Percentiles rank a stretch among this genome's conserved stretches.
These are phyloP conservation scores for Scomber scombrus DNA, from an alignment of 2,113 vertebrate species.

Conservation along the genomic window DNA sequence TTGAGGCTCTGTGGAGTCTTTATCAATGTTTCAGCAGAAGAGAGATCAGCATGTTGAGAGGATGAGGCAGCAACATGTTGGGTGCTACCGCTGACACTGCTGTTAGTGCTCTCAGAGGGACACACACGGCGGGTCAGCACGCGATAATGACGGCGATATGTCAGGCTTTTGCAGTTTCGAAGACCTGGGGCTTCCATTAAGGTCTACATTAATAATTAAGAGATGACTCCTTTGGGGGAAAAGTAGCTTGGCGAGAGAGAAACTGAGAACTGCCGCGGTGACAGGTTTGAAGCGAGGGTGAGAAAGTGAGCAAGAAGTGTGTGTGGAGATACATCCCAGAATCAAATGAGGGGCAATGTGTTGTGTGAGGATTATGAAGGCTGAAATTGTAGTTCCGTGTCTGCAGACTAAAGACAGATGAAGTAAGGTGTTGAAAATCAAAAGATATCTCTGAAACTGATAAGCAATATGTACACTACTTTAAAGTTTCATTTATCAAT, in stretches of 20 bases:
- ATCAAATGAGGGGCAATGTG: background rate
- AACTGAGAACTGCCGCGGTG: background rate
- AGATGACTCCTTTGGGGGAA: constrained; percentile 14
- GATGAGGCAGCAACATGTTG: background rate
- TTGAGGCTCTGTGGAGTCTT: background rate
- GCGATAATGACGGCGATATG: constrained; percentile 8
- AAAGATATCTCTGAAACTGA: no score
- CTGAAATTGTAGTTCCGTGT: no score
- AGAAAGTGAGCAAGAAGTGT: constrained; percentile 4
- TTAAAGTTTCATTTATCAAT: no score
- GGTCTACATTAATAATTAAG: constrained; percentile 55
- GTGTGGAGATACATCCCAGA: background rate
- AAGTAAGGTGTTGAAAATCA: no score
- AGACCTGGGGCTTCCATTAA: constrained; percentile 49
- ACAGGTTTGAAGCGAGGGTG: background rate
- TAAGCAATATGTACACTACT: no score
- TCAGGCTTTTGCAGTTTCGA: constrained; percentile 11
- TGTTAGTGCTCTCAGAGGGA: background rate
- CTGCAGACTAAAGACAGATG: no score
- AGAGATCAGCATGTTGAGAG: constrained; percentile 44
- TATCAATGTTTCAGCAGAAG: constrained; percentile 43
- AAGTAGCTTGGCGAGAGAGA: background rate
- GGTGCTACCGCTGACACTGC: background rate
- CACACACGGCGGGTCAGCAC: background rate
- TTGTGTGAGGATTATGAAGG: background rate